Base-by-base conservation (phyloP, 2,797 vertebrate species). In the Lepus townsendii region DNA sequence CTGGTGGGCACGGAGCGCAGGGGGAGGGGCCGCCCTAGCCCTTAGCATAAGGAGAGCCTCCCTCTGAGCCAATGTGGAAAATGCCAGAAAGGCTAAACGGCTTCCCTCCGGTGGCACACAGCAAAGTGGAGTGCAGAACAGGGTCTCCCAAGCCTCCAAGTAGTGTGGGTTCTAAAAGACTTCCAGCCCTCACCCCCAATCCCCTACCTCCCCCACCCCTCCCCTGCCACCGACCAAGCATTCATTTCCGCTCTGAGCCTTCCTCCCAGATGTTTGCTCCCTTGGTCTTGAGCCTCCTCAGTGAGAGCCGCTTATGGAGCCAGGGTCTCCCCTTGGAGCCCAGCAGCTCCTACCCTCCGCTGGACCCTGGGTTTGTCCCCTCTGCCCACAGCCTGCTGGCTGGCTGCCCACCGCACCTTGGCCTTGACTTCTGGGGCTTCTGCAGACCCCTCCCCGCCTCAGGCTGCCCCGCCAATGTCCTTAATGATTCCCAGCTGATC, bases 401-500 rank as follows among this genome's bases (percentile, higher is more conserved):
- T 68, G 65, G 63, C 86, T 1, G 8, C 72, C 69, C 20, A 32
- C 68, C 68, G 77, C 35, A n/a, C 16, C 16, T 50, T 8, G 9
- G 79, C 76, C 66, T 86, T 30, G n/a, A 60, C 60, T 91, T 93
- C 68, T 72, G 68, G 80, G 57, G 72, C 63, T 84, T 89, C 68
- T 86, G 77, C 63, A 66, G 57, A 27, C 16, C 24, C 47, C 69
- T 73, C 62, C 73, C 54, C 91, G 77, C 86, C 93, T 93, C 66
- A 50, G 63, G 86, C 73, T 63, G 20, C 77, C 52, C 1, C 12
- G 42, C 79, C 71, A 95, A 95, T 63, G 68, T 95, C 94, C 90
- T 91, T 97, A 96, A 96, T 90, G 85, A 95, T 76, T 93, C 92
- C 96, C 97, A 97, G 95, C 93, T 92, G 97, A 93, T 75, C 79